A percentile compares a stretch with the other conserved stretches of the same genome.
These are phyloP conservation scores for Noctua janthina DNA, from an alignment of 2,888 invertebrate species.

Conservation along the genomic window DNA sequence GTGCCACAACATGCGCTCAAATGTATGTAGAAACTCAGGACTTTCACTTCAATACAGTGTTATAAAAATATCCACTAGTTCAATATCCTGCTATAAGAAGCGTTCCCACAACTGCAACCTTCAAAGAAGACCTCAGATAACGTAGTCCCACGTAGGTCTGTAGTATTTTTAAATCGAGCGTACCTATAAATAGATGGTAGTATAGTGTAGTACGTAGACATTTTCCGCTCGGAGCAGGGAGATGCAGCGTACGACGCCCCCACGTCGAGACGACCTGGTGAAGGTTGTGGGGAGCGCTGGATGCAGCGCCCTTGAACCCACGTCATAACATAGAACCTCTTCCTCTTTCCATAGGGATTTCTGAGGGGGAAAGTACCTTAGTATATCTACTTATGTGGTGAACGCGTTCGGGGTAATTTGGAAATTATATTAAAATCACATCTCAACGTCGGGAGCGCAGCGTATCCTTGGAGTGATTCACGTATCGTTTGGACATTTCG, in stretches of 20 bases:
- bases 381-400: conserved; percentile 15
- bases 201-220: neutral
- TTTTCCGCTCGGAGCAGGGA: conserved; percentile 38
- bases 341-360: conserved; percentile 56
- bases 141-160: neutral
- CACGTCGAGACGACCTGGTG: conserved; percentile 49
- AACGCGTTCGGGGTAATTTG: conserved; percentile 13
- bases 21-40: neutral
- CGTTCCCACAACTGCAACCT: neutral
- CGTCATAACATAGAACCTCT: conserved; percentile 48
- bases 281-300: conserved; percentile 52
- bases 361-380: conserved; percentile 34
- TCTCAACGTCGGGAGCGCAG: neutral
- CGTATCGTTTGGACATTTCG: neutral
- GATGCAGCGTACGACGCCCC: conserved; percentile 55
- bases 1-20: neutral
- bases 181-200: conserved; percentile 27
- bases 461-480: neutral
- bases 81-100: conserved; percentile 1
- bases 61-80: neutral
- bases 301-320: conserved; percentile 60
- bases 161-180: conserved; percentile 19
- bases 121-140: neutral
- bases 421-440: conserved; percentile 32
- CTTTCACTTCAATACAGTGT: neutral